Evolutionary conservation across 2,797 vertebrate species (phyloP).

Genomic region (Brachyrhaphis roseni): DNA sequence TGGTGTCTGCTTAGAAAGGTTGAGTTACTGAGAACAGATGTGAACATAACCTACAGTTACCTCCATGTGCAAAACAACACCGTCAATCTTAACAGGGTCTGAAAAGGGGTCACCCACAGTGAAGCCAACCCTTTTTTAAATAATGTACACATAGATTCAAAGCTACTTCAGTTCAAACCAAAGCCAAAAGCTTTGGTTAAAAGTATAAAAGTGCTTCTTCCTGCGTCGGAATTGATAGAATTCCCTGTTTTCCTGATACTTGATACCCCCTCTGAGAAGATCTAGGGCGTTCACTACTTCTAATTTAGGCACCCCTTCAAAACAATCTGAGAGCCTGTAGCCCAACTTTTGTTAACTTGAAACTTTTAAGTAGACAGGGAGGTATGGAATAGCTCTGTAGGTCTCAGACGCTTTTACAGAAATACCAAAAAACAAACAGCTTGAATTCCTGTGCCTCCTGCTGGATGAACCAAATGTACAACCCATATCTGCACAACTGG

Average conservation of each 20-base stretch:
- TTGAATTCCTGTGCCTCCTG: conserved; percentile 19
- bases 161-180: neutral
- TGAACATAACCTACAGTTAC: conserved; percentile 73
- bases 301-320: conserved; percentile 34
- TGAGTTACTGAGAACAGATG: conserved; percentile 72
- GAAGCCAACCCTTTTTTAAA: neutral
- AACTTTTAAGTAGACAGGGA: conserved; percentile 27
- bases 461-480: conserved; percentile 4
- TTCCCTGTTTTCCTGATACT: conserved; percentile 23
- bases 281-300: conserved; percentile 21
- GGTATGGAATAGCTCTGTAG: conserved; percentile 15
- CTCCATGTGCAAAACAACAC: conserved; percentile 64
- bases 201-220: conserved; percentile 5
- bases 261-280: conserved; percentile 28
- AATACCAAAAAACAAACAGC: neutral
- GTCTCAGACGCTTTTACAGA: neutral
- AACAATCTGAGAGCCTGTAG: conserved; percentile 10
- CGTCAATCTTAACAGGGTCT: conserved; percentile 60
- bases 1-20: conserved; percentile 42
- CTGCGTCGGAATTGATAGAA: conserved; percentile 18
- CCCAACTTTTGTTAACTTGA: conserved; percentile 24
- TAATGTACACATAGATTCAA: neutral
- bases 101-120: conserved; percentile 15
- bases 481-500: neutral
- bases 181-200: neutral